Conservation (phyloP, 2,797 vertebrate species). For the Todus mexicanus region DNA sequence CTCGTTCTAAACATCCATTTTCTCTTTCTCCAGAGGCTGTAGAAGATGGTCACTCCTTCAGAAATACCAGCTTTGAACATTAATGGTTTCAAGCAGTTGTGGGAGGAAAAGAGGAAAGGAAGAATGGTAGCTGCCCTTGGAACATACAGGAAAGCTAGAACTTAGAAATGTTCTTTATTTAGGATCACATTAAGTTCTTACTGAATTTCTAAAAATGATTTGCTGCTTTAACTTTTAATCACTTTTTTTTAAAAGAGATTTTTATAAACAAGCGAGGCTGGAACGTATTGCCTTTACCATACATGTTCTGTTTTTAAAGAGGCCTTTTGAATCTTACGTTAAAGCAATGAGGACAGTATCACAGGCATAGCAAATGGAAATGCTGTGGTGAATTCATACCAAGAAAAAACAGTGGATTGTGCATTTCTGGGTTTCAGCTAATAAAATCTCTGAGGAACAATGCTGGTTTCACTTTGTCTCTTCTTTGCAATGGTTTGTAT, state of each 20-base stretch:
- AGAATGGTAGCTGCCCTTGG: background rate
- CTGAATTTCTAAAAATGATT: background rate
- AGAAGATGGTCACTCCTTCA: background rate
- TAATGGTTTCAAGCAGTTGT: background rate
- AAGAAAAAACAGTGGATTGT: background rate
- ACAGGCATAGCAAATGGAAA: background rate
- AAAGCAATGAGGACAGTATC: background rate
- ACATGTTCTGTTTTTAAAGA: background rate
- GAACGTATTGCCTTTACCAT: background rate
- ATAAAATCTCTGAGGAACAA: conserved; percentile 59
- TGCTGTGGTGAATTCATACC: background rate
- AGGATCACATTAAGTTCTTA: background rate
- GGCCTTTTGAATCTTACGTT: background rate
- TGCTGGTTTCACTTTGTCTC: conserved; percentile 47
- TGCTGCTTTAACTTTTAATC: conserved; percentile 10
- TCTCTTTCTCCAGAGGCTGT: conserved; percentile 9
- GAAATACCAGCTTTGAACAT: background rate
- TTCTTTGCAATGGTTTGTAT: conserved; percentile 52
- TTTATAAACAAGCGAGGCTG: background rate
- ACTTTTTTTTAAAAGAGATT: background rate
- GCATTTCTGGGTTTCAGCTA: conserved; percentile 28
- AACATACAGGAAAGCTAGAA: background rate
- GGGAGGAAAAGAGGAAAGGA: background rate
- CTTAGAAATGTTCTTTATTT: background rate
- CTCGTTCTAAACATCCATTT: background rate